phyloP scores from a whole-genome alignment of 2,797 vertebrate genomes.

The Erethizon dorsatum region DNA sequence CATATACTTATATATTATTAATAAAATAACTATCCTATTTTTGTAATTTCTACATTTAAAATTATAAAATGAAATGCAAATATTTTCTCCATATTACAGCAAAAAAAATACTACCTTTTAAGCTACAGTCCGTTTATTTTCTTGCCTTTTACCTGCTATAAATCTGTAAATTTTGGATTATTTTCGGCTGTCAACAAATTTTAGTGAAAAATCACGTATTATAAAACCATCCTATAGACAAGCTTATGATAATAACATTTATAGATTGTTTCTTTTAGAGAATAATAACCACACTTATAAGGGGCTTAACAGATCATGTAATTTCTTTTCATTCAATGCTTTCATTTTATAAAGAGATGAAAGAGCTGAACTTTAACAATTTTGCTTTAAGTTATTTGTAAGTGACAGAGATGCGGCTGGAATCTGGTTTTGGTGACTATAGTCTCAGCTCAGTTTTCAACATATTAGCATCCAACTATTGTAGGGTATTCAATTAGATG shows the following conservation, averaged over 20 bases:
- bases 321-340: slow-evolving; percentile 14
- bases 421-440: background rate
- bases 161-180: slow-evolving; percentile 41
- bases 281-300: slow-evolving; percentile 31
- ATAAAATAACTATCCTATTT: background rate
- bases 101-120: slow-evolving; percentile 30
- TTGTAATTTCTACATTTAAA: background rate
- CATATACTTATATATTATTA: background rate
- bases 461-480: background rate
- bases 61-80: background rate
- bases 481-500: slow-evolving; percentile 46
- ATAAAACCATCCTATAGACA: slow-evolving; percentile 25
- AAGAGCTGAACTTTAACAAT: background rate
- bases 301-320: background rate
- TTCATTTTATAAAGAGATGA: slow-evolving; percentile 33
- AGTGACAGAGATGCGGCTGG: background rate
- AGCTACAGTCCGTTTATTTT: slow-evolving; percentile 20
- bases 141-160: background rate
- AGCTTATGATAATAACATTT: slow-evolving; percentile 6
- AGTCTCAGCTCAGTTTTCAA: slow-evolving; percentile 12
- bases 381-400: background rate
- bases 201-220: slow-evolving; percentile 6
- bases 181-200: slow-evolving; percentile 44
- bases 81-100: slow-evolving; percentile 18
- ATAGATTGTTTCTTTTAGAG: background rate